These are phyloP conservation scores for Nebria salina DNA, from an alignment of 2,888 invertebrate genomes.

Conservation along the genomic window DNA sequence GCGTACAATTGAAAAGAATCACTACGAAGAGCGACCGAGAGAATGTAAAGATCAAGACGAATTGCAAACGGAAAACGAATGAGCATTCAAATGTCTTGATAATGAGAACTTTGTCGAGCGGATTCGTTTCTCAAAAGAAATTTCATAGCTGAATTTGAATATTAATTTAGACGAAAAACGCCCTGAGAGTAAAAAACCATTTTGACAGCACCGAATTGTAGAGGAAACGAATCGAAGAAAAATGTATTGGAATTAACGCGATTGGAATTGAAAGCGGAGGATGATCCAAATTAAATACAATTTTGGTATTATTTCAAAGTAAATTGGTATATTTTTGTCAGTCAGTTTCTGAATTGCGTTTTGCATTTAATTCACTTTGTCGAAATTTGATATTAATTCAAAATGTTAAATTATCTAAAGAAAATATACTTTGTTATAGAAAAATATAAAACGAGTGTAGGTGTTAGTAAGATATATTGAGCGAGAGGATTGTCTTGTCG, in stretches of 20 bases:
- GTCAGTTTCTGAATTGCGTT: neutral
- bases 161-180: slow-evolving; percentile 7
- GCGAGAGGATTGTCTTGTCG: neutral
- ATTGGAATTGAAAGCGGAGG: neutral
- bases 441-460: neutral
- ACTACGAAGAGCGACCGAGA: neutral
- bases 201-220: neutral
- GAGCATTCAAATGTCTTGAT: slow-evolving; percentile 17
- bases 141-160: slow-evolving; percentile 17
- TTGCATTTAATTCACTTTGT: too few species aligned
- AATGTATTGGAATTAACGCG: neutral
- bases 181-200: neutral
- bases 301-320: neutral
- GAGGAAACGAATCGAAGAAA: neutral
- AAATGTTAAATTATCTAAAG: neutral
- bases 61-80: slow-evolving; percentile 14
- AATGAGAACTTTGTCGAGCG: slow-evolving; percentile 15
- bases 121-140: slow-evolving; percentile 13
- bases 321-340: neutral
- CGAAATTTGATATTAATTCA: neutral
- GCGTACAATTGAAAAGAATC: slow-evolving; percentile 12
- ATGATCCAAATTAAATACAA: neutral
- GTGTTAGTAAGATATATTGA: neutral
- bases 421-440: neutral
- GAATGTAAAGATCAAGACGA: neutral